Evolutionary conservation across 2,113 vertebrate genomes (phyloP).

Genomic region (Nicator chloris): DNA sequence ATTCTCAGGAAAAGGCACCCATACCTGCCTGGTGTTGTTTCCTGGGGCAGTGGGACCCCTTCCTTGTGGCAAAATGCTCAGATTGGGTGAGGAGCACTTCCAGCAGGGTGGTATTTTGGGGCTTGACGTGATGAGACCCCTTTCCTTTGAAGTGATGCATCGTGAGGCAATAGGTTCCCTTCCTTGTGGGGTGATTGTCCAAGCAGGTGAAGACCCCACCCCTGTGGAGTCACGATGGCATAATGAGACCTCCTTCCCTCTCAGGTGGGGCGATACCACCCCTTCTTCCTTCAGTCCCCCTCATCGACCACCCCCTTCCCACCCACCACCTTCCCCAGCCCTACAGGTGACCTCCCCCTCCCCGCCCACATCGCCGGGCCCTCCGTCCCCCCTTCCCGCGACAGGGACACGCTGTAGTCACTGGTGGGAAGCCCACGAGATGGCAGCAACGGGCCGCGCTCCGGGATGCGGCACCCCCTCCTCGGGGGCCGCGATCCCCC

Average conservation of each 20-base stretch:
- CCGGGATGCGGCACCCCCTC: neutral
- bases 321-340: neutral
- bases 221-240: neutral
- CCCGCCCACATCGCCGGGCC: neutral
- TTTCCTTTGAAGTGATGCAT: neutral
- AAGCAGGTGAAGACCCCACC: neutral
- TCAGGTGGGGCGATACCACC: no score
- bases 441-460: slow-evolving; percentile 20
- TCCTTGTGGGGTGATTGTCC: rapidly evolving
- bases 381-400: no score
- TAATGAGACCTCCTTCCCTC: neutral
- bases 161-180: neutral
- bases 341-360: neutral
- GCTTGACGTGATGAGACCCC: neutral
- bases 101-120: no score
- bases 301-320: neutral
- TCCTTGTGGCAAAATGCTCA: neutral
- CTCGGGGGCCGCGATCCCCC: neutral
- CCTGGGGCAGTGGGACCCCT: neutral
- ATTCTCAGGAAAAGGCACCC: neutral
- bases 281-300: neutral
- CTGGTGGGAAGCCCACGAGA: neutral
- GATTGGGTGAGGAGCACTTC: neutral
- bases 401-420: neutral
- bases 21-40: neutral